phyloP scores from a whole-genome alignment of 2,797 vertebrate genomes.

The Manis crassicaudata region DNA sequence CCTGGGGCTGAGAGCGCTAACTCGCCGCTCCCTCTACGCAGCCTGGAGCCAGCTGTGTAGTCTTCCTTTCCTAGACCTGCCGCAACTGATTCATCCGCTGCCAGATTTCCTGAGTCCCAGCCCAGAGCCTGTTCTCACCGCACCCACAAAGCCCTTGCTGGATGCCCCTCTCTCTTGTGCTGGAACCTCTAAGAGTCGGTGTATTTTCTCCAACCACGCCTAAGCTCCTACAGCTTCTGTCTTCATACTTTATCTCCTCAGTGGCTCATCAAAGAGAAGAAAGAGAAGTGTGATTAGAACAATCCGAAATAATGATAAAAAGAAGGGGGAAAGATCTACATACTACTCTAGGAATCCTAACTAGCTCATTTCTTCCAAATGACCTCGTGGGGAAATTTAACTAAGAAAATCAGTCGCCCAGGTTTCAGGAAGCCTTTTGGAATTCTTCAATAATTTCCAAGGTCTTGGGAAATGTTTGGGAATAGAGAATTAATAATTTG shows the following conservation, averaged over 20 bases:
- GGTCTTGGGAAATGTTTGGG: constrained; percentile 52
- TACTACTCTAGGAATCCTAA: constrained; percentile 18
- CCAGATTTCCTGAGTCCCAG: constrained; percentile 39
- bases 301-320: constrained; percentile 29
- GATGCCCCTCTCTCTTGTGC: not conserved
- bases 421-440: constrained; percentile 23
- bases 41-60: not conserved
- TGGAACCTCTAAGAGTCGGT: not conserved
- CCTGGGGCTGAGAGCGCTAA: not conserved
- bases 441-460: constrained; percentile 49
- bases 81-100: not conserved
- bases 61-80: constrained; percentile 27
- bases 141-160: not conserved
- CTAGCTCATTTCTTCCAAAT: constrained; percentile 53
- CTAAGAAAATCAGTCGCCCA: constrained; percentile 32
- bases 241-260: constrained; percentile 49
- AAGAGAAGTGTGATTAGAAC: constrained; percentile 2
- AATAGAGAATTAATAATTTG: constrained; percentile 55
- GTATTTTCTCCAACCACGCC: constrained; percentile 2
- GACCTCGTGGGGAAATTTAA: constrained; percentile 38
- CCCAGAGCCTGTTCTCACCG: not conserved
- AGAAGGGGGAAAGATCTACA: not conserved
- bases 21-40: not conserved
- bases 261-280: constrained; percentile 35
- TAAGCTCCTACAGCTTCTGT: constrained; percentile 46